Base-by-base conservation (phyloP, 2,888 invertebrate species). In the Drosophila mayaguana region DNA sequence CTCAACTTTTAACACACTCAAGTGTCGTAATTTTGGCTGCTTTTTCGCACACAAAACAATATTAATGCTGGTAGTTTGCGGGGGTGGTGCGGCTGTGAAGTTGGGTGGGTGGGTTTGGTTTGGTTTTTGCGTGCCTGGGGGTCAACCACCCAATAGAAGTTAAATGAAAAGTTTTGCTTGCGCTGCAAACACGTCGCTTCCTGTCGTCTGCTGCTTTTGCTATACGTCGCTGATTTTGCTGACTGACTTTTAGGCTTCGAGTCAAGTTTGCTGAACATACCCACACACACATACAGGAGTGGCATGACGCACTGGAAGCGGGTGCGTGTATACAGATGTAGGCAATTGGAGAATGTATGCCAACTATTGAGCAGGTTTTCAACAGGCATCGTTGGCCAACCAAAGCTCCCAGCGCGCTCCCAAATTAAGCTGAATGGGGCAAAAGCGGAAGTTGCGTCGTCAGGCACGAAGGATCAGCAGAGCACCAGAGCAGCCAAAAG, bases 151-250 rank as follows among this genome's bases (percentile, higher is more conserved):
- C 67, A 81, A 83, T 75, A 75, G 71, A 90, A 88, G 90, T 89
- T 87, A 90, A 90, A 89, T 90, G 90, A 87, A 87, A 87, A 87
- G 88, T 87, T 87, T 90, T 90, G 89, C 86, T 90, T 90, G 90
- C 89, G 90, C 77, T 79, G 86, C 86, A 86, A 86, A 86, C 86
- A 88, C 90, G 89, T 89, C 78, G 87, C 84, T 90, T 88, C 85
- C 90, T 89, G 89, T 83, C 83, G 89, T 80, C 83, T 88, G 83
- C 68, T 69, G 67, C 80, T 73, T 75, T 69, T 51, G 81, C 88
- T 71, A 87, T 89, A 88, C 88, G 90, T 87, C 88, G 89, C 75
- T 87, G 83, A 85, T 81, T 83, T 84, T 75, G 72, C 89, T 89
- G 79, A 74, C 88, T 87, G 88, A 89, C 90, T 86, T 90, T 83